Evolutionary conservation across 2,113 vertebrate species (phyloP), one percentile per base, ranked within the genome.

Genomic region (Sialia sialis): DNA sequence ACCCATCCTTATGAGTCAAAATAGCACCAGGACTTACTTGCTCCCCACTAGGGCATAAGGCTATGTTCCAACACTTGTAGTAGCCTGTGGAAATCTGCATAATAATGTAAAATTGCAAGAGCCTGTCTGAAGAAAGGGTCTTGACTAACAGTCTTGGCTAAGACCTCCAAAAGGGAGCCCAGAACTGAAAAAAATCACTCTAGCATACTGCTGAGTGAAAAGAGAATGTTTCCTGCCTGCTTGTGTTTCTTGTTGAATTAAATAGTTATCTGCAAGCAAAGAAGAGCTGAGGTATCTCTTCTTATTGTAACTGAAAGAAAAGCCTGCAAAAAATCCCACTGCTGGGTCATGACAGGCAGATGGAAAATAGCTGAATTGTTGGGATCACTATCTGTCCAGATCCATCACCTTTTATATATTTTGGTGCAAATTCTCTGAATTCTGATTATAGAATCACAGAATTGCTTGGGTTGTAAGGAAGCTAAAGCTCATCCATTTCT

Each of bases 31-130:
- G 84, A 48, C 17, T 92, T 25, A 34, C 44, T 51, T 5, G 0
- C 41, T 68, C 25, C 48, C 72, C 51, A 3, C 36, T 79, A 86
- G 73, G 64, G 83, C 68, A 63, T 27, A 44, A 59, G 54, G 38
- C 68, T 1, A 0, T 30, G 46, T 41, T 80, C 93, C 80, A 94
- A 23, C n/a, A 15, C 55, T 75, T 93, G 72, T 51, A 74, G 62
- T 6, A 19, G 63, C 84, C 54, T 97, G 90, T 94, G 72, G 95
- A 90, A 98, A 97, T 90, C 25, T 7, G 43, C 79, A 55, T 92
- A 58, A 88, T 95, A 95, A 92, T 48, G 54, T 79, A 75, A 82
- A 82, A 93, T 96, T 97, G 80, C 95, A 83, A 95, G 93, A 97
- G 63, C 44, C 22, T 83, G 55, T 84, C 87, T 86, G 85, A 68